Evolutionary conservation across 1,140 invertebrate genomes (phyloP), one percentile per base, ranked within the genome.

Genomic region (Lepidurus packardi): DNA sequence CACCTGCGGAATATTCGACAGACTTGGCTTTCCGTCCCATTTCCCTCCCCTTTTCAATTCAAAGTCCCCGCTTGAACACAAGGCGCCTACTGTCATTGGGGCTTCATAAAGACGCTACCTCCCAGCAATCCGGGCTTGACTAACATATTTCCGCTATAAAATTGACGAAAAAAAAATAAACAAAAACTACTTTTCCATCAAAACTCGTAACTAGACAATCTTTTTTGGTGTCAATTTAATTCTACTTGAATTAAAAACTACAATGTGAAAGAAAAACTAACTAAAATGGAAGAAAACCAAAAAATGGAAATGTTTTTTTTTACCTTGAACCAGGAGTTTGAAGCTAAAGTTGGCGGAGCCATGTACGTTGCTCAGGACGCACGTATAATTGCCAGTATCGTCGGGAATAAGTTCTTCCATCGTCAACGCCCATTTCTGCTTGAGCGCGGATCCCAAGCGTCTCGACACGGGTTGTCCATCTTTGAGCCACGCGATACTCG

Each of bases 381-480:
- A 97, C 0, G 91, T 95, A 83, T 97, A 97, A 81, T 93, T 92
- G 25, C 93, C 94, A 73, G 88, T 89, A 81, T 97, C 95, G 11
- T 89, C 86, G 3, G 90, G 89, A 0, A 92, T 89, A 7, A 93
- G 83, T 82, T 94, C 92, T 81, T 94, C 92, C 79, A 94, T 83
- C 7, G 85, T 87, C 13, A 94, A 85, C 0, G 88, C 87, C 90
- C 91, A 93, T 80, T 90, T 91, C n/a, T 84, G 85, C 79, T 86
- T 87, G 8, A 88, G 84, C 1, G 90, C 86, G 7, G 87, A 85
- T 11, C 90, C 92, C 43, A 91, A 84, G 43, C 86, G 85, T 16
- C 92, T 85, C 10, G 85, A 84, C 0, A 89, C 88, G 11, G 86
- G 87, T 34, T 87, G 86, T 16, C 89, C 90, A 84, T 94, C 90